Conservation (phyloP, 2,113 vertebrate genomes). For the Siniperca knerii region DNA sequence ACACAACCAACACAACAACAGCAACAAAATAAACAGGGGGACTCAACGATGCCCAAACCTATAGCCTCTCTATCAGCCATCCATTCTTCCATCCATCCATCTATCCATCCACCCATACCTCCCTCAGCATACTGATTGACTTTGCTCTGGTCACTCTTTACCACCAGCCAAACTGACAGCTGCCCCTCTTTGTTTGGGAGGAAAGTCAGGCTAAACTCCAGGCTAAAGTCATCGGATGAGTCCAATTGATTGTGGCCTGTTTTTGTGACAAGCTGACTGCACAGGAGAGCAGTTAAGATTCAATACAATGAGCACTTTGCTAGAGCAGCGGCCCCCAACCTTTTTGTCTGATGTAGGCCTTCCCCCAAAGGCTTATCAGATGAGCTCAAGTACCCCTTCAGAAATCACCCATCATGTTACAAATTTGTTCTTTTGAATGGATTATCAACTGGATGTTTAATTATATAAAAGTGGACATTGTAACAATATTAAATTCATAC, state of each 20-base stretch:
- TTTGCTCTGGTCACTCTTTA: slow-evolving; percentile 82
- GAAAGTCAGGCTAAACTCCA: slow-evolving; percentile 68
- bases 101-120: slow-evolving; percentile 30
- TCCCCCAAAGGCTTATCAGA: background rate
- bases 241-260: slow-evolving; percentile 67
- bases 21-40: slow-evolving; percentile 61
- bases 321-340: background rate
- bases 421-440: background rate
- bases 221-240: slow-evolving; percentile 72
- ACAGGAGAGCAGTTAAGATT: slow-evolving; percentile 19
- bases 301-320: slow-evolving; percentile 1
- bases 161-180: slow-evolving; percentile 75
- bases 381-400: background rate
- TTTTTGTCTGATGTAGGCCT: background rate
- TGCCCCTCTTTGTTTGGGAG: slow-evolving; percentile 69
- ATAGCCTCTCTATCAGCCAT: slow-evolving; percentile 64
- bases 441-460: background rate
- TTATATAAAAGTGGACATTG: background rate
- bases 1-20: slow-evolving; percentile 68
- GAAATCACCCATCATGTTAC: background rate
- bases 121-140: slow-evolving; percentile 70
- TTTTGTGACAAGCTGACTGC: slow-evolving; percentile 63
- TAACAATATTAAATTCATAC: background rate
- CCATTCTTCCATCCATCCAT: slow-evolving; percentile 24
- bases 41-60: slow-evolving; percentile 56